A percentile compares a stretch with the other conserved stretches of the same genome.
phyloP scores from a whole-genome alignment of 2,797 vertebrate genomes.

The Lates japonicus region DNA sequence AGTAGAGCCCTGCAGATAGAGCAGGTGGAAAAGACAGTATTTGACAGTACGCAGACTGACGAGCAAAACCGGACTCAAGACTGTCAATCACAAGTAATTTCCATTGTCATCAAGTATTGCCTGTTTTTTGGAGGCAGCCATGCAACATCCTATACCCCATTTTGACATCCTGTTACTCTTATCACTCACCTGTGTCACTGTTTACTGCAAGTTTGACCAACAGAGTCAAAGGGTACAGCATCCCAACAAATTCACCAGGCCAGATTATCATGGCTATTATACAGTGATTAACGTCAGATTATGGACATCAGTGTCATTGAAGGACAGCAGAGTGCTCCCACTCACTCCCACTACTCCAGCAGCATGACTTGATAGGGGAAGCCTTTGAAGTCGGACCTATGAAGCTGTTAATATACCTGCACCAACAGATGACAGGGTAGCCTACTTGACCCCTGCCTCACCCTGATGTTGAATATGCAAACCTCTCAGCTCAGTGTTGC shows the following conservation, averaged over 20 bases:
- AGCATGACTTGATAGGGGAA: slow-evolving; percentile 3
- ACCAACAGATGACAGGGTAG: slow-evolving; percentile 32
- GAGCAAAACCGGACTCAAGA: not conserved
- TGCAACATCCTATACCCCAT: not conserved
- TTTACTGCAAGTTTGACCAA: not conserved
- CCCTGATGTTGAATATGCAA: slow-evolving; percentile 65
- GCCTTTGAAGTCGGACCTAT: slow-evolving; percentile 56
- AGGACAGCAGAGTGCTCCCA: slow-evolving; percentile 5
- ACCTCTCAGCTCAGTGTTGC: slow-evolving; percentile 44
- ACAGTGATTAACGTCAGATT: slow-evolving; percentile 29
- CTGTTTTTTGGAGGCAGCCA: not conserved
- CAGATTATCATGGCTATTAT: slow-evolving; percentile 5
- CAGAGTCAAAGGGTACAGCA: not conserved
- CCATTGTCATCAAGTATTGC: not conserved
- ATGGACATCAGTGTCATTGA: not conserved
- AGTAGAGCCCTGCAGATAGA: slow-evolving; percentile 20
- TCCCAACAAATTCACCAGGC: slow-evolving; percentile 9
- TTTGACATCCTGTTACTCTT: not conserved
- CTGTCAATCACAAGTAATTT: slow-evolving; percentile 2
- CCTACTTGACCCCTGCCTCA: slow-evolving; percentile 56
- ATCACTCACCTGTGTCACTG: not conserved
- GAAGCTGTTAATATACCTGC: slow-evolving; percentile 56
- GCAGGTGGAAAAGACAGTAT: not conserved
- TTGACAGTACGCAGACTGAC: slow-evolving; percentile 9
- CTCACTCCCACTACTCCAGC: slow-evolving; percentile 20